Evolutionary conservation across 2,113 vertebrate species (phyloP).

Genomic region (Sitta europaea): DNA sequence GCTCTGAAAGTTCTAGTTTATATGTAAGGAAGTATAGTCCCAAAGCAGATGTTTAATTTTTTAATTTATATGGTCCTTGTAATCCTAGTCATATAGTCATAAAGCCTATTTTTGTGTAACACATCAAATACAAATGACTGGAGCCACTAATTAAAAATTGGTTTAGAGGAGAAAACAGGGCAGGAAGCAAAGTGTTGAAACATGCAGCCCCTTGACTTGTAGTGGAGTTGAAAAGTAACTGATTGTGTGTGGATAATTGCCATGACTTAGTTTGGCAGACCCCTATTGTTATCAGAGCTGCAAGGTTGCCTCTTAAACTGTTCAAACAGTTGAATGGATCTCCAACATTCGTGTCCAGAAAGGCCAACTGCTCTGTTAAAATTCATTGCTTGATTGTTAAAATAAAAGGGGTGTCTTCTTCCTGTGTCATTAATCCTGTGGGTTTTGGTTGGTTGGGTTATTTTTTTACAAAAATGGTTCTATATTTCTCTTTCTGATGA

Average conservation of each 20-base stretch:
- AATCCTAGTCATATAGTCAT: not conserved
- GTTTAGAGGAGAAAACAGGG: not conserved
- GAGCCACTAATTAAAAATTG: not conserved
- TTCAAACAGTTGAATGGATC: not conserved
- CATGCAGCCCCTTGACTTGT: not conserved
- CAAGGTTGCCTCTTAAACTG: conserved; percentile 13
- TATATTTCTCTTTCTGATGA: not conserved
- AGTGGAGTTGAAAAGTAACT: not conserved
- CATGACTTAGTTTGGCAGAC: not conserved
- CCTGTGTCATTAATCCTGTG: not conserved
- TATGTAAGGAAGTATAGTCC: not conserved
- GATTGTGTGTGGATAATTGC: conserved; percentile 41
- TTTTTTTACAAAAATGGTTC: not conserved
- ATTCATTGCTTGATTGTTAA: not conserved
- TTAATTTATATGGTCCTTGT: not conserved
- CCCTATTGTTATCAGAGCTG: not conserved
- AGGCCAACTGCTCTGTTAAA: conserved; percentile 5
- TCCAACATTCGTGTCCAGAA: conserved; percentile 8
- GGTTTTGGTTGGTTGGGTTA: not conserved
- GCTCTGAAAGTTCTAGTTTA: not conserved
- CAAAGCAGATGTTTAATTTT: conserved; percentile 15
- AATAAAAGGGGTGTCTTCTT: not conserved
- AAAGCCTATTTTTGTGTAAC: not conserved
- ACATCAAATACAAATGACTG: not conserved
- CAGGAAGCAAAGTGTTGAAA: not conserved